These are phyloP conservation scores for Mustelus asterias DNA, from an alignment of 2,113 vertebrate genomes.

Conservation along the genomic window DNA sequence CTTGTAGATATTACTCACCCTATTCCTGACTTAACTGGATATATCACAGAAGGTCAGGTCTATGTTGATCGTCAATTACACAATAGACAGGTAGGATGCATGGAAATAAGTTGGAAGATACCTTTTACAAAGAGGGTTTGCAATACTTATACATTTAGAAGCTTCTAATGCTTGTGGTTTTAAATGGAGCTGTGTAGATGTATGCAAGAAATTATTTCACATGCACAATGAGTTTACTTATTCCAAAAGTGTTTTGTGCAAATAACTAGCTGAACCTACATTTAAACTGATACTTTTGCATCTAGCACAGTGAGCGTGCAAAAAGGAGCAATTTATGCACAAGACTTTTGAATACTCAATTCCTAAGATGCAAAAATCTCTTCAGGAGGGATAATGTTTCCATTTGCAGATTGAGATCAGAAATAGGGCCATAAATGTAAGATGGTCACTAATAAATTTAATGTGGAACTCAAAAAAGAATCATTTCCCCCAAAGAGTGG, in stretches of 20 bases:
- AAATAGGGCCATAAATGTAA: neutral
- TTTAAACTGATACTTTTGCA: neutral
- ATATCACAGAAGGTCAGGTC: slow-evolving; percentile 72
- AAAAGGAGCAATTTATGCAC: neutral
- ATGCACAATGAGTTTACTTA: neutral
- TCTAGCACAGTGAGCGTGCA: neutral
- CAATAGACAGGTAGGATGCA: slow-evolving; percentile 66
- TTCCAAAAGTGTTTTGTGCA: neutral
- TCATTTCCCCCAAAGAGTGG: neutral
- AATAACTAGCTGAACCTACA: neutral
- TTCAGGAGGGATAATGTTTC: neutral
- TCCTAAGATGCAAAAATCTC: neutral
- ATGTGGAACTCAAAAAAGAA: neutral
- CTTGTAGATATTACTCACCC: slow-evolving; percentile 68
- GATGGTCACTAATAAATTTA: neutral
- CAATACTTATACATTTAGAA: neutral
- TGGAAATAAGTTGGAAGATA: neutral
- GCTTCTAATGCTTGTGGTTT: neutral
- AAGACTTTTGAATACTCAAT: neutral
- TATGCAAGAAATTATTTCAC: neutral
- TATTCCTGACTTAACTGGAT: slow-evolving; percentile 71
- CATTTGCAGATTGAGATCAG: neutral
- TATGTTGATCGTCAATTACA: slow-evolving; percentile 71
- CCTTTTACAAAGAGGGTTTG: neutral
- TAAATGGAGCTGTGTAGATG: neutral